Evolutionary conservation across 37 sponge, comb jelly and placozoan species (phyloP).

Genomic region (Spongilla lacustris): DNA sequence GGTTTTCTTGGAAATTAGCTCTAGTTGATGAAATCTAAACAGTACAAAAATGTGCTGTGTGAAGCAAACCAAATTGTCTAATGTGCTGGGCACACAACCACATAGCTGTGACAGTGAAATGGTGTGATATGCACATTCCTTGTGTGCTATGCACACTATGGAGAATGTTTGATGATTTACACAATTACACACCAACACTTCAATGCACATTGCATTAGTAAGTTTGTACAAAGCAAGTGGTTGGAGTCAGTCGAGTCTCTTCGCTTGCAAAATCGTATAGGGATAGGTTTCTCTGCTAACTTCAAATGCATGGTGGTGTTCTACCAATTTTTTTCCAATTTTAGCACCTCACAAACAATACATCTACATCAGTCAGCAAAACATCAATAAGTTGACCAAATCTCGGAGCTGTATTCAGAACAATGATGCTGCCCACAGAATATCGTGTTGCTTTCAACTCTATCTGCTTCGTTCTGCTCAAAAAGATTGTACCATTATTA

Average conservation of each 20-base stretch:
- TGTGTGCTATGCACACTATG: neutral
- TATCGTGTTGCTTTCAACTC: too few relatives aligned
- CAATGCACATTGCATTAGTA: constrained; percentile 9
- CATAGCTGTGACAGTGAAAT: neutral
- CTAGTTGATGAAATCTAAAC: too few relatives aligned
- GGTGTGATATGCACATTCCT: constrained; percentile 4
- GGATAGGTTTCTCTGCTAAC: constrained; percentile 6
- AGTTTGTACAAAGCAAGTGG: constrained; percentile 24
- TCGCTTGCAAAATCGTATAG: neutral
- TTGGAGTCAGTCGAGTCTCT: neutral
- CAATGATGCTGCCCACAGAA: neutral
- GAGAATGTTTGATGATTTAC: neutral
- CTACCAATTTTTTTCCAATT: neutral
- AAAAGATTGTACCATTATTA: too few relatives aligned
- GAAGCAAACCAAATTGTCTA: neutral
- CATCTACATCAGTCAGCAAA: constrained; percentile 2
- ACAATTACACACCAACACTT: neutral
- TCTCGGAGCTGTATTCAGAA: neutral
- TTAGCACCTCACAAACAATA: constrained; percentile 6
- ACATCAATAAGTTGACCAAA: constrained; percentile 4
- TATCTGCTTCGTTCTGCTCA: too few relatives aligned
- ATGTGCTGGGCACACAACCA: constrained; percentile 9
- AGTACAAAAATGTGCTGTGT: constrained; percentile 15
- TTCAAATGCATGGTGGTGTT: constrained; percentile 5
- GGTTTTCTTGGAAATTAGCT: too few relatives aligned